Conservation (phyloP, 2,797 vertebrate species). For the Falco columbarius region DNA sequence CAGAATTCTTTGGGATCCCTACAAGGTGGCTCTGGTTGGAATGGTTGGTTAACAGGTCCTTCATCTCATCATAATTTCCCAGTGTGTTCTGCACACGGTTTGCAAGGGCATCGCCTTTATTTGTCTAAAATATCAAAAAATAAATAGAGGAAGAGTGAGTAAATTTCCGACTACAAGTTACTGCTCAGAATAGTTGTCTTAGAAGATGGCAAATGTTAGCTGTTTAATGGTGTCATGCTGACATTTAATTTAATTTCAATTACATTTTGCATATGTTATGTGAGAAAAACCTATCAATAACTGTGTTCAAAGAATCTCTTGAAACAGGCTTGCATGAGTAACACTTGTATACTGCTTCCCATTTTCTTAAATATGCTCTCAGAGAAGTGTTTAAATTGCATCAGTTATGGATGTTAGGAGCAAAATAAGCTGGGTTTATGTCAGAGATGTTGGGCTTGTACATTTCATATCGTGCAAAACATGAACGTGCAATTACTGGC, state of each 20-base stretch:
- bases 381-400: conserved; percentile 57
- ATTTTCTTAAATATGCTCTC: conserved; percentile 57
- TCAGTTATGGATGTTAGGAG: conserved; percentile 55
- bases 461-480: background rate
- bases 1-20: conserved; percentile 91
- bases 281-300: conserved; percentile 69
- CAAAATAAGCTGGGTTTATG: conserved; percentile 29
- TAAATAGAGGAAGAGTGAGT: conserved; percentile 47
- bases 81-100: conserved; percentile 92
- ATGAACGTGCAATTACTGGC: background rate
- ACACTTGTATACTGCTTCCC: conserved; percentile 35
- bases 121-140: conserved; percentile 82
- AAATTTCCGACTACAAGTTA: conserved; percentile 65
- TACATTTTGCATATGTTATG: conserved; percentile 65
- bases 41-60: conserved; percentile 92
- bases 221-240: conserved; percentile 64
- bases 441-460: conserved; percentile 18
- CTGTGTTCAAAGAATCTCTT: conserved; percentile 56
- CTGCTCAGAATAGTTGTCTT: conserved; percentile 60
- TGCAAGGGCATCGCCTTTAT: conserved; percentile 92
- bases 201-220: conserved; percentile 55
- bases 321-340: conserved; percentile 44
- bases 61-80: conserved; percentile 96
- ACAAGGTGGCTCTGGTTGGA: conserved; percentile 96
- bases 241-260: conserved; percentile 73